These are phyloP conservation scores for Coelopa frigida DNA, from an alignment of 1,140 invertebrate species.

Conservation along the genomic window DNA sequence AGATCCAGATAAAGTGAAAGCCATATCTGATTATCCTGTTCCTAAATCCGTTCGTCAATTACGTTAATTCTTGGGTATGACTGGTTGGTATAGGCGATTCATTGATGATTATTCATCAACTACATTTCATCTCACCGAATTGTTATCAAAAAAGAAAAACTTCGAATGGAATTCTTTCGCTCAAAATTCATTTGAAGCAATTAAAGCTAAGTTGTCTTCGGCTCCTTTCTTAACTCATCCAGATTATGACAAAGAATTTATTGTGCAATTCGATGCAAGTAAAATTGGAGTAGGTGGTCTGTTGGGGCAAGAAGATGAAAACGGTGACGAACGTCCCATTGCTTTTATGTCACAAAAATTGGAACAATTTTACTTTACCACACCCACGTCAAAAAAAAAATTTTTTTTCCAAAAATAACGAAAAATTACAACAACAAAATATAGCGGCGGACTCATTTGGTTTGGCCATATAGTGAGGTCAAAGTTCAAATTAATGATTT, in stretches of 20 bases:
- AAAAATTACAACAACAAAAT: too few species aligned
- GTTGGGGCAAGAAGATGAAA: slow-evolving; percentile 21
- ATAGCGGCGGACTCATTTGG: too few species aligned
- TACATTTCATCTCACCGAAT: slow-evolving; percentile 23
- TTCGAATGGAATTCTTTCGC: slow-evolving; percentile 3
- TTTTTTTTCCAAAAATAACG: too few species aligned
- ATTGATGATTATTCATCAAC: slow-evolving; percentile 29
- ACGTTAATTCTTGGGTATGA: slow-evolving; percentile 44
- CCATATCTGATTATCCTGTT: slow-evolving; percentile 5
- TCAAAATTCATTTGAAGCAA: slow-evolving; percentile 12
- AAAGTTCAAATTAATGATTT: too few species aligned
- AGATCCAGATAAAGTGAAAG: slow-evolving; percentile 29
- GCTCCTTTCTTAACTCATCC: slow-evolving; percentile 20
- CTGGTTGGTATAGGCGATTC: slow-evolving; percentile 39
- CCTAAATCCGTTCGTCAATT: slow-evolving; percentile 30
- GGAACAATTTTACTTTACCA: too few species aligned
- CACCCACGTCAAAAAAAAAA: too few species aligned
- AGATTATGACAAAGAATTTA: slow-evolving; percentile 15
- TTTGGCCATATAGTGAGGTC: too few species aligned
- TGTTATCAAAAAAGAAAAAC: neutral
- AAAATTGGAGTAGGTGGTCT: neutral
- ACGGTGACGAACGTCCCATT: slow-evolving; percentile 21
- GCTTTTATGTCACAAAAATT: slow-evolving; percentile 24
- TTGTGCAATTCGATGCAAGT: slow-evolving; percentile 11
- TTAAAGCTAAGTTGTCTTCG: slow-evolving; percentile 15